Evolutionary conservation across 2,113 vertebrate species (phyloP).

Genomic region (Alethe castanea): DNA sequence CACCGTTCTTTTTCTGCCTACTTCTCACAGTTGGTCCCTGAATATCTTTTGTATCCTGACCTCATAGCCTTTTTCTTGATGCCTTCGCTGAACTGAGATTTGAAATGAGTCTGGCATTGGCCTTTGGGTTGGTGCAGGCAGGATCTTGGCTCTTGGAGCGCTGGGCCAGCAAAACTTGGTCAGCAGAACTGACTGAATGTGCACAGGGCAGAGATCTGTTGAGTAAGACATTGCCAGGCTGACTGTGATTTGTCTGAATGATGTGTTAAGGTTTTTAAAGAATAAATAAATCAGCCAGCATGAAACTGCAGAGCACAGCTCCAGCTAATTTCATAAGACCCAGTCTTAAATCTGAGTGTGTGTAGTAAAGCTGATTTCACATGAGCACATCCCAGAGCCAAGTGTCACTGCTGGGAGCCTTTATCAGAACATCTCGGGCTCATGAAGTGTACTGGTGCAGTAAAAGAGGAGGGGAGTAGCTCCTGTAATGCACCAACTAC

Average conservation of each 20-base stretch:
- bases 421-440: neutral
- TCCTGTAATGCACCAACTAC: neutral
- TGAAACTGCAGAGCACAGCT: neutral
- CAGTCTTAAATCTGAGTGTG: neutral
- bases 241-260: neutral
- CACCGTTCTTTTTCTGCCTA: neutral
- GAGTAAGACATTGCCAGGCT: neutral
- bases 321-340: neutral
- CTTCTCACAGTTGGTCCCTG: neutral
- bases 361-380: neutral
- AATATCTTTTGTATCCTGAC: neutral
- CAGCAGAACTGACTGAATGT: neutral
- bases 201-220: neutral
- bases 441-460: neutral
- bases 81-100: neutral
- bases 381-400: neutral
- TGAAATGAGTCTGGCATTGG: neutral
- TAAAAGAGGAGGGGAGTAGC: neutral
- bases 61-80: neutral
- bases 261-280: neutral
- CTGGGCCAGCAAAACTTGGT: neutral
- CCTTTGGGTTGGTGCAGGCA: neutral
- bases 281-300: neutral
- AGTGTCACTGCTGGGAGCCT: neutral
- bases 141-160: neutral